phyloP scores from a whole-genome alignment of 1,140 invertebrate genomes.

The Tetragnatha versicolor region DNA sequence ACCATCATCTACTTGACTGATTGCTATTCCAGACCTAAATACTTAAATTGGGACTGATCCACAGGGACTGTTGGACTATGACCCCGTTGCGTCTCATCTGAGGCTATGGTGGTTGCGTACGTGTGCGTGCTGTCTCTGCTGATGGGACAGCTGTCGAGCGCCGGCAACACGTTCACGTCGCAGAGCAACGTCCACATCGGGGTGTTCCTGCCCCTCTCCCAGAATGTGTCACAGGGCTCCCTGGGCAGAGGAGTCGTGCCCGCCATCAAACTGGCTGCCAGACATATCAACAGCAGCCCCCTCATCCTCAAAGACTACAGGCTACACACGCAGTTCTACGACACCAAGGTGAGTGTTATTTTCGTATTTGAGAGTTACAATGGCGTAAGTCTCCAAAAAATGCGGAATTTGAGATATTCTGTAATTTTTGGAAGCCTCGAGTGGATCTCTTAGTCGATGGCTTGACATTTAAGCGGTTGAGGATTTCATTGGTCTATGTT shows the following conservation, averaged over 20 bases:
- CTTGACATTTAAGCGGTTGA: no score
- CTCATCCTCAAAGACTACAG: slow-evolving; percentile 83
- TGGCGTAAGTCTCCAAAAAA: no score
- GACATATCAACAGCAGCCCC: slow-evolving; percentile 90
- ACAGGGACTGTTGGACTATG: no score
- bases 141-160: not conserved
- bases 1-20: no score
- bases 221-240: slow-evolving; percentile 71
- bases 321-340: slow-evolving; percentile 93
- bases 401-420: no score
- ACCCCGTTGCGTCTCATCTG: no score
- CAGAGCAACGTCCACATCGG: slow-evolving; percentile 72
- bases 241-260: slow-evolving; percentile 90
- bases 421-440: no score
- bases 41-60: no score
- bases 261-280: slow-evolving; percentile 87
- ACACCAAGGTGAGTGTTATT: slow-evolving; percentile 79
- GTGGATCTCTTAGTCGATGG: no score
- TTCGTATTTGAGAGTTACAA: no score
- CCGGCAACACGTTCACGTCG: not conserved
- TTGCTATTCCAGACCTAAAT: no score
- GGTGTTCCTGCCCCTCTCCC: slow-evolving; percentile 87
- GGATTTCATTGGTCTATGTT: no score
- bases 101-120: not conserved
- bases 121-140: slow-evolving; percentile 1